A percentile compares a stretch with the other conserved stretches of the same genome.
Conservation (phyloP, 2,113 vertebrate species). For the Cinclus mexicanus region DNA sequence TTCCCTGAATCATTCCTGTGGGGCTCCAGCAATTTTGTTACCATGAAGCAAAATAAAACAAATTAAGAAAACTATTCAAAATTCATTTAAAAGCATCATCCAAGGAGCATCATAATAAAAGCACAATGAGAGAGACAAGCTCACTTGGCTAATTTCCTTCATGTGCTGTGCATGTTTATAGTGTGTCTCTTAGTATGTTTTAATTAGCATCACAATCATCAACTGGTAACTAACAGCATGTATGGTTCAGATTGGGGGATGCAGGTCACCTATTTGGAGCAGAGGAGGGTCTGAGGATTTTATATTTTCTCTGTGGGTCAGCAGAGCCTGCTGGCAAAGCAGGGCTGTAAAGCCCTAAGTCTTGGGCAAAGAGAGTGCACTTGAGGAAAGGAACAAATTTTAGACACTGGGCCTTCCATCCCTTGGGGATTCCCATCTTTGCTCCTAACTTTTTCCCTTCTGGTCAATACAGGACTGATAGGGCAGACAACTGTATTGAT, state of each 20-base stretch:
- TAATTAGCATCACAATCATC: slow-evolving; percentile 67
- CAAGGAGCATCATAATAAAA: slow-evolving; percentile 82
- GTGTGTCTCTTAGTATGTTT: slow-evolving; percentile 65
- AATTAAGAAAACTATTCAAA: slow-evolving; percentile 81
- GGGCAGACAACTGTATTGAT: no score
- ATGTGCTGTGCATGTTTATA: slow-evolving; percentile 58
- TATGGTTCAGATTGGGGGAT: background rate
- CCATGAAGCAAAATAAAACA: slow-evolving; percentile 76
- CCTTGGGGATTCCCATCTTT: background rate
- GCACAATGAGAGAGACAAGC: slow-evolving; percentile 76
- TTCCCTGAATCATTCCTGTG: slow-evolving; percentile 76
- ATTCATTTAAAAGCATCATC: slow-evolving; percentile 85
- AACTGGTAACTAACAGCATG: slow-evolving; percentile 13
- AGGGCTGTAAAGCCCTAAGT: background rate
- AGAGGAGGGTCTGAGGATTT: background rate
- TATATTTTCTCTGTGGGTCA: background rate
- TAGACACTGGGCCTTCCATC: background rate
- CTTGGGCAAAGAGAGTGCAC: background rate
- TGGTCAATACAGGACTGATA: rapidly evolving
- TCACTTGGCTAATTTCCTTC: slow-evolving; percentile 76
- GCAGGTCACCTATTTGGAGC: background rate
- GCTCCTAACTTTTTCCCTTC: background rate
- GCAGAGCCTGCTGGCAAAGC: background rate
- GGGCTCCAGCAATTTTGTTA: slow-evolving; percentile 63
- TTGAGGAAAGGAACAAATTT: background rate